Conservation (phyloP, 1,140 invertebrate species). For the Sipha flava region DNA sequence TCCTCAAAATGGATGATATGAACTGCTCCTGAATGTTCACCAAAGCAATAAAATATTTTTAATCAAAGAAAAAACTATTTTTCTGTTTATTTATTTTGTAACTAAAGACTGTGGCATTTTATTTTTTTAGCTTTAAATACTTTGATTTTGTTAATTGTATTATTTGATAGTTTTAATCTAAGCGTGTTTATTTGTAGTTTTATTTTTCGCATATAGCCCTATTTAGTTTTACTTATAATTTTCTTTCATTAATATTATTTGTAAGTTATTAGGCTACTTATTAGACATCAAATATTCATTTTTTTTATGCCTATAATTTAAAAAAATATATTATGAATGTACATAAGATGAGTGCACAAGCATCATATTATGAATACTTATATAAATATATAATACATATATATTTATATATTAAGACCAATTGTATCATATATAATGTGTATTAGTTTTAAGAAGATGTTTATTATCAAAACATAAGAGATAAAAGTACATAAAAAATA, state of each 20-base stretch:
- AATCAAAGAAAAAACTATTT: not conserved
- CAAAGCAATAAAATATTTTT: slow-evolving; percentile 22
- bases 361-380: not conserved
- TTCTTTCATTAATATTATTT: not conserved
- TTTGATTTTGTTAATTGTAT: not conserved
- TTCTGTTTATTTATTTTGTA: slow-evolving; percentile 17
- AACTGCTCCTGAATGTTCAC: not conserved
- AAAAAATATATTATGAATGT: not conserved
- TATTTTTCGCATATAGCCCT: not conserved
- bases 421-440: not conserved
- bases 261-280: slow-evolving; percentile 10
- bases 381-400: too few species aligned
- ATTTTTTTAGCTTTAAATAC: slow-evolving; percentile 6
- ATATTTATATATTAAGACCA: slow-evolving; percentile 24
- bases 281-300: not conserved
- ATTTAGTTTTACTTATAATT: not conserved
- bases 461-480: not conserved
- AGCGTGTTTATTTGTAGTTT: not conserved
- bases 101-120: slow-evolving; percentile 21
- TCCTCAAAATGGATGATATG: not conserved
- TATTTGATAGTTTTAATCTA: not conserved
- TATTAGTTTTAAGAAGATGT: not conserved
- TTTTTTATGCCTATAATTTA: not conserved
- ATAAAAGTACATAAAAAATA: not conserved
- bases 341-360: not conserved